These are phyloP conservation scores for Orthosia cruda DNA, from an alignment of 2,888 invertebrate species.

Conservation along the genomic window DNA sequence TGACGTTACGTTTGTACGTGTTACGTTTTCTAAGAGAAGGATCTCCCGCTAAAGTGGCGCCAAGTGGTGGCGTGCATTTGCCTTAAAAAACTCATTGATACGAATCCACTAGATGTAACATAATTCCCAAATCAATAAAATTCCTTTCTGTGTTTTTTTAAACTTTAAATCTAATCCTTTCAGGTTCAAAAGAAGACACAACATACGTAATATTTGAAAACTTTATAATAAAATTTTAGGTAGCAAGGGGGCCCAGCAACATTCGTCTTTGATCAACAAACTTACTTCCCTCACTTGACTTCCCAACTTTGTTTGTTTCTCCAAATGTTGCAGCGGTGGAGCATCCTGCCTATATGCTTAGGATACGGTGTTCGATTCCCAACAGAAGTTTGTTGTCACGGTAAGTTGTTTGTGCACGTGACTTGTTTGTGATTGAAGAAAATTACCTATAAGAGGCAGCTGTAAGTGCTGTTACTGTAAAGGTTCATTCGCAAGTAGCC, in stretches of 20 bases:
- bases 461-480: background rate
- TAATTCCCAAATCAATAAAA: background rate
- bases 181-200: background rate
- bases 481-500: too few species aligned
- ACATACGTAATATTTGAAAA: slow-evolving; percentile 4
- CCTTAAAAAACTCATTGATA: background rate
- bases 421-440: slow-evolving; percentile 43
- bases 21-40: too few species aligned
- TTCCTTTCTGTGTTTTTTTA: background rate
- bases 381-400: slow-evolving; percentile 47
- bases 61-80: too few species aligned
- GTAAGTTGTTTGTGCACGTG: slow-evolving; percentile 54
- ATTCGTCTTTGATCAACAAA: slow-evolving; percentile 48
- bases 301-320: slow-evolving; percentile 56
- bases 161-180: background rate
- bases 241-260: slow-evolving; percentile 21
- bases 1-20: too few species aligned
- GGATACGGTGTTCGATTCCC: slow-evolving; percentile 37
- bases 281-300: slow-evolving; percentile 50
- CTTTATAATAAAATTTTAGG: slow-evolving; percentile 28
- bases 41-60: too few species aligned
- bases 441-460: background rate
- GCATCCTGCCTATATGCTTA: slow-evolving; percentile 48
- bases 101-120: background rate
- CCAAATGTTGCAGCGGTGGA: slow-evolving; percentile 54